These are phyloP conservation scores for Baryphthengus martii DNA, from an alignment of 2,113 vertebrate genomes.

Conservation along the genomic window DNA sequence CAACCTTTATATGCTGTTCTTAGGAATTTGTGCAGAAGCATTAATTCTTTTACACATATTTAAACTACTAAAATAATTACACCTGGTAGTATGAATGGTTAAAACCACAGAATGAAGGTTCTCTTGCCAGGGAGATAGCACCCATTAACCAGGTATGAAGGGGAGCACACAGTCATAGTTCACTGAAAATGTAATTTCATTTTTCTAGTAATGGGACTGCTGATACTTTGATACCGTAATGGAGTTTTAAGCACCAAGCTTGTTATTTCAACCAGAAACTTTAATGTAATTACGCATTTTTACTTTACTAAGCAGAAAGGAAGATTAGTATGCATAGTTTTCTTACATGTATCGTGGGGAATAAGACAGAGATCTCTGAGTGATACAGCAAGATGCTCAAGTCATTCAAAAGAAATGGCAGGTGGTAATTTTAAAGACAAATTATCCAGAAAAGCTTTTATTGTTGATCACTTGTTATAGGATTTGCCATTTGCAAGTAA, in stretches of 20 bases:
- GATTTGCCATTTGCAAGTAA: constrained; percentile 69
- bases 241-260: constrained; percentile 44
- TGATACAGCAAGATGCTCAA: constrained; percentile 37
- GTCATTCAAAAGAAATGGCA: constrained; percentile 56
- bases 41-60: constrained; percentile 34
- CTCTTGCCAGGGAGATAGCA: constrained; percentile 22
- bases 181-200: constrained; percentile 47
- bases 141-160: constrained; percentile 43
- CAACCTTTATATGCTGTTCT: not conserved
- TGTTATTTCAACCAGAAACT: constrained; percentile 61
- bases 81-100: not conserved
- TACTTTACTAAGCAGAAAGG: constrained; percentile 53
- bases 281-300: constrained; percentile 55
- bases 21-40: not conserved
- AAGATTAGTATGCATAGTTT: constrained; percentile 18
- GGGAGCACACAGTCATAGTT: constrained; percentile 17
- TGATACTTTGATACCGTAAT: constrained; percentile 54
- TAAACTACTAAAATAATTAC: constrained; percentile 36
- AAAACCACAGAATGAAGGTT: not conserved
- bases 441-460: constrained; percentile 67
- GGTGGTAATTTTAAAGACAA: constrained; percentile 59
- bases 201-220: constrained; percentile 37
- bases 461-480: constrained; percentile 70
- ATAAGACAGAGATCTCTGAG: constrained; percentile 1
- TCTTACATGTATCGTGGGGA: not conserved